phyloP scores from a whole-genome alignment of 1,140 invertebrate genomes.

The Drosophila kepulauana region DNA sequence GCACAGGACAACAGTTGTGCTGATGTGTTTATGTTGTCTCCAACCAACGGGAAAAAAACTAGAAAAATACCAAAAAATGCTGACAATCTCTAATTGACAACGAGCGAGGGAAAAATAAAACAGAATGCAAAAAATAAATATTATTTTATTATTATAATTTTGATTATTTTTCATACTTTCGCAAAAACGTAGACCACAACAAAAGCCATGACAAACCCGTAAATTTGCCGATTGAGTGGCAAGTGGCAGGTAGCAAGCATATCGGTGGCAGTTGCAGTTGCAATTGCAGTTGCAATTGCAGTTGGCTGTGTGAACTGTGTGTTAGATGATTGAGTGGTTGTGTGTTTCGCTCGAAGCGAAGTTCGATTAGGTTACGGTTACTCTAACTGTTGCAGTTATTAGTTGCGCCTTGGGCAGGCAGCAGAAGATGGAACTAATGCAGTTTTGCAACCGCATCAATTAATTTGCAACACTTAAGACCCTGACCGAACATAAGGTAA shows the following conservation, averaged over 20 bases:
- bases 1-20: constrained; percentile 48
- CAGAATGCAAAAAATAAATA: constrained; percentile 36
- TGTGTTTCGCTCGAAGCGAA: background rate
- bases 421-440: constrained; percentile 56
- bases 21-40: constrained; percentile 62
- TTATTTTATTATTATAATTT: constrained; percentile 45
- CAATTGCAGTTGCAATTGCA: constrained; percentile 5
- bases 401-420: constrained; percentile 35
- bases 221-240: constrained; percentile 68
- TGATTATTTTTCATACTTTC: constrained; percentile 10
- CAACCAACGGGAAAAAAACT: constrained; percentile 1
- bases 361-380: constrained; percentile 18
- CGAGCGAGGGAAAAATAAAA: constrained; percentile 20
- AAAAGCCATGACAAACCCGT: constrained; percentile 45
- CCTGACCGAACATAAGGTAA: background rate
- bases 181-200: constrained; percentile 35
- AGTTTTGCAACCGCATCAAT: constrained; percentile 70
- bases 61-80: constrained; percentile 10
- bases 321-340: constrained; percentile 64
- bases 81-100: constrained; percentile 18
- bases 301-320: constrained; percentile 24
- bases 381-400: constrained; percentile 30
- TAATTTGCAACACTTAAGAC: constrained; percentile 55
- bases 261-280: constrained; percentile 16
- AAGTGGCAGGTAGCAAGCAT: constrained; percentile 46